Conservation (phyloP, 2,113 vertebrate species). For the Kryptolebias marmoratus region DNA sequence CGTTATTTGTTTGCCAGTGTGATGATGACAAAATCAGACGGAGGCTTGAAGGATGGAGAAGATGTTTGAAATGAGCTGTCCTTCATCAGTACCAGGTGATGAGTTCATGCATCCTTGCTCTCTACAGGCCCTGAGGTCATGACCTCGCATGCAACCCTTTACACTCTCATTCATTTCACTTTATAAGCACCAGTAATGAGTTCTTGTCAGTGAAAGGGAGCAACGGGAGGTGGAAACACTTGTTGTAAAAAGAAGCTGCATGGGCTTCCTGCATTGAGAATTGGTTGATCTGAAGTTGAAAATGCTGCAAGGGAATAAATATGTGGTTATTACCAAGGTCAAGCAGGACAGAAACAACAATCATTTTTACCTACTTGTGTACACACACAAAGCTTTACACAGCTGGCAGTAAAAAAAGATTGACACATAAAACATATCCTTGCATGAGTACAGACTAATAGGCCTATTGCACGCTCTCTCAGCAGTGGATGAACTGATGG, state of each 20-base stretch:
- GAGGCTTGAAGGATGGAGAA: slow-evolving; percentile 57
- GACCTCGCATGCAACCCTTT: slow-evolving; percentile 86
- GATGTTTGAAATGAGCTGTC: slow-evolving; percentile 36
- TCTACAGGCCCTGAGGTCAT: slow-evolving; percentile 77
- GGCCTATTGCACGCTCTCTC: slow-evolving; percentile 15
- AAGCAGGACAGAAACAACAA: slow-evolving; percentile 47
- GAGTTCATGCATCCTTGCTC: slow-evolving; percentile 89
- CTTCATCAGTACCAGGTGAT: slow-evolving; percentile 84
- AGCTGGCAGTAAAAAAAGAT: slow-evolving; percentile 57
- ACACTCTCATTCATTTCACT: slow-evolving; percentile 92
- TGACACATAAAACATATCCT: slow-evolving; percentile 55
- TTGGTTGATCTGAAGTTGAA: slow-evolving; percentile 29
- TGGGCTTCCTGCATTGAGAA: slow-evolving; percentile 36
- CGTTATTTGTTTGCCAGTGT: slow-evolving; percentile 21
- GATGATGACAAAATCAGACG: slow-evolving; percentile 46
- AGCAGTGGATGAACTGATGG: slow-evolving; percentile 47
- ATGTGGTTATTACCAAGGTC: slow-evolving; percentile 64
- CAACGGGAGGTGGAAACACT: slow-evolving; percentile 73
- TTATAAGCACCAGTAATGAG: slow-evolving; percentile 90
- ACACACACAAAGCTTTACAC: slow-evolving; percentile 32
- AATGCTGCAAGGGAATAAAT: slow-evolving; percentile 41
- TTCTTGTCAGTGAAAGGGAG: slow-evolving; percentile 74
- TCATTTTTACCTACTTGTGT: slow-evolving; percentile 60
- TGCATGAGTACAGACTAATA: slow-evolving; percentile 30
- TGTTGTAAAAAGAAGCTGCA: slow-evolving; percentile 81